These are phyloP conservation scores for Cantharis flavilabris DNA, from an alignment of 2,888 invertebrate genomes.

Conservation along the genomic window DNA sequence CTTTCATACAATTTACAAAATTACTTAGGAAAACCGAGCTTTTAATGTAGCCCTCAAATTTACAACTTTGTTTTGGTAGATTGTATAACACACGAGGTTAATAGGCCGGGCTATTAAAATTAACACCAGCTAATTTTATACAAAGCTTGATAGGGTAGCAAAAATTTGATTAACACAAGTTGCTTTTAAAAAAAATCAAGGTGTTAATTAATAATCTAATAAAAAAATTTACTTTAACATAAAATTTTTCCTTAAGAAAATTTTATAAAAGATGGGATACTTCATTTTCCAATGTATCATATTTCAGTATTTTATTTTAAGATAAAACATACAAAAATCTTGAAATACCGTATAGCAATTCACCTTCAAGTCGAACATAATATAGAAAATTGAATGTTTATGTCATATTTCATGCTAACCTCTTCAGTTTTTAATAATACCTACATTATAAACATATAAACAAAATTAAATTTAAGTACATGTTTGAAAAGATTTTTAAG, in stretches of 20 bases:
- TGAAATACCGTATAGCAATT: too few species aligned
- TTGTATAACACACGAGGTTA: conserved; percentile 7
- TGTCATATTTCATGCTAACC: too few species aligned
- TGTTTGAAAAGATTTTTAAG: too few species aligned
- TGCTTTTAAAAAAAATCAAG: neutral
- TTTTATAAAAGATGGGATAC: neutral
- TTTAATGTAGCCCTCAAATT: neutral
- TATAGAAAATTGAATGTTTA: too few species aligned
- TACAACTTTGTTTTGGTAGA: neutral
- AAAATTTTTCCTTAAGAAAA: neutral
- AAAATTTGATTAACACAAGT: neutral
- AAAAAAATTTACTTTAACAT: neutral
- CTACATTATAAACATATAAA: too few species aligned
- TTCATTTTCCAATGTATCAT: neutral
- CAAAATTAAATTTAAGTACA: too few species aligned
- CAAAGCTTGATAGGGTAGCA: neutral
- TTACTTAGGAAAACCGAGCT: neutral
- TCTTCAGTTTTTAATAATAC: too few species aligned
- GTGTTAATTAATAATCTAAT: neutral
- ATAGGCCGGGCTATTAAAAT: conserved; percentile 18
- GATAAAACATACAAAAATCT: neutral
- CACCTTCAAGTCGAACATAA: too few species aligned
- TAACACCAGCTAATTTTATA: conserved; percentile 17
- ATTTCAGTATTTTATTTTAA: neutral
- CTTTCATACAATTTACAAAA: neutral